Percentiles rank a stretch among this genome's conserved stretches.
These are phyloP conservation scores for Eurois occulta DNA, from an alignment of 2,888 invertebrate genomes.

Conservation along the genomic window DNA sequence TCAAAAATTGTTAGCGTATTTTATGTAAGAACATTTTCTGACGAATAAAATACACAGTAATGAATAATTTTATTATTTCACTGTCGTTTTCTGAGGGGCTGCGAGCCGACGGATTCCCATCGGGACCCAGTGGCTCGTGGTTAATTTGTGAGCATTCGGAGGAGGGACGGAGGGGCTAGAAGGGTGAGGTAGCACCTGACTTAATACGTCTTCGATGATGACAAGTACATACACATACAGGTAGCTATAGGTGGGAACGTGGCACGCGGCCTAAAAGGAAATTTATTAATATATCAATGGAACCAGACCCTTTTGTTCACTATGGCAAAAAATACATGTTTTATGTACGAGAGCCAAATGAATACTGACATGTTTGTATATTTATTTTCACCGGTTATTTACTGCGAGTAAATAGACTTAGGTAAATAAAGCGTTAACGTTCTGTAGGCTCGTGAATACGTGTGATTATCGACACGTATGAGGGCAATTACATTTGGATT, in stretches of 20 bases:
- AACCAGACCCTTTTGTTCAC: constrained; percentile 48
- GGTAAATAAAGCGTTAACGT: constrained; percentile 23
- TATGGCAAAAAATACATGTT: constrained; percentile 16
- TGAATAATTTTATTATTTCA: constrained; percentile 64
- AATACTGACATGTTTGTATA: constrained; percentile 47
- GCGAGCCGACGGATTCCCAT: constrained; percentile 59
- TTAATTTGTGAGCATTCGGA: constrained; percentile 65
- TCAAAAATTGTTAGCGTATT: constrained; percentile 40
- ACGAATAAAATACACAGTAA: constrained; percentile 48
- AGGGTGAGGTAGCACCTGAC: constrained; percentile 51
- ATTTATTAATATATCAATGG: constrained; percentile 59
- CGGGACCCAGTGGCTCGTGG: constrained; percentile 65
- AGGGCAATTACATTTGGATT: constrained; percentile 5
- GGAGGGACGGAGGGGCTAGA: not conserved
- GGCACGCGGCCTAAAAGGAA: constrained; percentile 38
- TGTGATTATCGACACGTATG: constrained; percentile 35
- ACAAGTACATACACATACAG: constrained; percentile 49
- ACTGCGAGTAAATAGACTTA: constrained; percentile 37
- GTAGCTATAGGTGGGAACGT: constrained; percentile 13
- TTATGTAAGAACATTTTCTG: constrained; percentile 38
- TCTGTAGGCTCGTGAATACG: constrained; percentile 22
- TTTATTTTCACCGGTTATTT: constrained; percentile 43
- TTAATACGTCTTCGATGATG: constrained; percentile 58
- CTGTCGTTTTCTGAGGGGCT: constrained; percentile 49
- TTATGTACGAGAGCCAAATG: constrained; percentile 33